Percentiles rank a stretch among this genome's conserved stretches.
Conservation (phyloP, 2,797 vertebrate species). For the Dendrocincla tyrannina region DNA sequence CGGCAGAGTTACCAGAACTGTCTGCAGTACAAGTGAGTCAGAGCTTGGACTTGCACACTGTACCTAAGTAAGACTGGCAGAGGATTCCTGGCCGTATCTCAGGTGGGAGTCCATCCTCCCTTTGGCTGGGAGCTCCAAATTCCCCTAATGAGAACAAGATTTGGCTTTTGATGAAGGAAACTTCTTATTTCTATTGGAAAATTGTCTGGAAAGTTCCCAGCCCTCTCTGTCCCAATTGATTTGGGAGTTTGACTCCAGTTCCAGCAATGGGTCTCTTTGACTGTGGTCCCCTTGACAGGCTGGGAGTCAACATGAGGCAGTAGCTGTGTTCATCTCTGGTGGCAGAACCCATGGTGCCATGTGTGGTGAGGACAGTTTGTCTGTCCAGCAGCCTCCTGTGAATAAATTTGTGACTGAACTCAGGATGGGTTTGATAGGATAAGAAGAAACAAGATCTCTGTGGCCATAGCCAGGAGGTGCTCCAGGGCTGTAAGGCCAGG, state of each 20-base stretch:
- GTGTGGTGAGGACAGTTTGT: not conserved
- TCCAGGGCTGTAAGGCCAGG: not conserved
- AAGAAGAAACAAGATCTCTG: not conserved
- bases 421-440: not conserved
- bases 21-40: not conserved
- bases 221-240: not conserved
- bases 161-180: not conserved
- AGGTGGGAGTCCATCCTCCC: not conserved
- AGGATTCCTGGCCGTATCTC: not conserved
- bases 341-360: not conserved
- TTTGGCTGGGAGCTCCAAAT: not conserved
- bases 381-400: not conserved
- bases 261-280: rapidly evolving
- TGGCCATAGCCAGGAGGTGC: not conserved
- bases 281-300: not conserved
- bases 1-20: not conserved
- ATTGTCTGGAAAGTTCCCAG: not conserved
- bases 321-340: not conserved
- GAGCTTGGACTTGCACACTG: not conserved
- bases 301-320: not conserved
- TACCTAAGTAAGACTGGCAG: rapidly evolving
- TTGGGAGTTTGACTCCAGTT: not conserved
- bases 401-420: not conserved
- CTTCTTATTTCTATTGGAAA: not conserved
- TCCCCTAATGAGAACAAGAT: not conserved